These are phyloP conservation scores for Stomatorhinus ivindoensis DNA, from an alignment of 2,113 vertebrate species.

Conservation along the genomic window DNA sequence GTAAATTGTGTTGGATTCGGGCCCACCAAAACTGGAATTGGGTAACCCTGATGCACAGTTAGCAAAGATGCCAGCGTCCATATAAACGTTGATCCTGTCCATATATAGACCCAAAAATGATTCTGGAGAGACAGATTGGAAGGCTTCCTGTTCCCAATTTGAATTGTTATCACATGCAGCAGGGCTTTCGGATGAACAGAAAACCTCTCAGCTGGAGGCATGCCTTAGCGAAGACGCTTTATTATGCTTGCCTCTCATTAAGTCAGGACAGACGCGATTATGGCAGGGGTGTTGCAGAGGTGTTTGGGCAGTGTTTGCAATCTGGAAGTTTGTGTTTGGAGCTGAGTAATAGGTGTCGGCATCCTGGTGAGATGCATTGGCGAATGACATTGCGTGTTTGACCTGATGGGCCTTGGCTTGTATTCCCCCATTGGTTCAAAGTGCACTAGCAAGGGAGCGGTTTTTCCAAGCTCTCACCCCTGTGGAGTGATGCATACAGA, in stretches of 20 bases:
- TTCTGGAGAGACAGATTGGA: neutral
- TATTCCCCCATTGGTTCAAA: neutral
- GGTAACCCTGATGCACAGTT: neutral
- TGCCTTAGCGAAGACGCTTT: neutral
- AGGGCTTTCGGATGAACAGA: neutral
- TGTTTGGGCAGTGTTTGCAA: neutral
- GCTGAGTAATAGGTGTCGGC: neutral
- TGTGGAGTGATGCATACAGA: neutral
- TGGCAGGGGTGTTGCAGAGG: neutral
- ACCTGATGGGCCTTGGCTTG: neutral
- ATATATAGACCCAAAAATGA: neutral
- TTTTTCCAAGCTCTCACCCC: neutral
- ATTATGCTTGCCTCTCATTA: neutral
- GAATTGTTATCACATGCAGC: neutral
- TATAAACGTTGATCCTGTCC: neutral
- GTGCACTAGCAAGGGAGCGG: neutral
- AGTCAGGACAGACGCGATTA: neutral
- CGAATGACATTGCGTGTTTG: neutral
- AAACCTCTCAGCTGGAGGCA: neutral
- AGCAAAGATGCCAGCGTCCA: neutral
- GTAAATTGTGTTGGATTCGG: neutral
- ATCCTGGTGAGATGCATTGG: neutral
- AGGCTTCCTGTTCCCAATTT: neutral
- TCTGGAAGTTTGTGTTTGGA: neutral
- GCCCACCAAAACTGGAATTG: neutral